Evolutionary conservation across 2,113 vertebrate genomes (phyloP), one percentile per base, ranked within the genome.

Genomic region (Nannobrachium achirus): DNA sequence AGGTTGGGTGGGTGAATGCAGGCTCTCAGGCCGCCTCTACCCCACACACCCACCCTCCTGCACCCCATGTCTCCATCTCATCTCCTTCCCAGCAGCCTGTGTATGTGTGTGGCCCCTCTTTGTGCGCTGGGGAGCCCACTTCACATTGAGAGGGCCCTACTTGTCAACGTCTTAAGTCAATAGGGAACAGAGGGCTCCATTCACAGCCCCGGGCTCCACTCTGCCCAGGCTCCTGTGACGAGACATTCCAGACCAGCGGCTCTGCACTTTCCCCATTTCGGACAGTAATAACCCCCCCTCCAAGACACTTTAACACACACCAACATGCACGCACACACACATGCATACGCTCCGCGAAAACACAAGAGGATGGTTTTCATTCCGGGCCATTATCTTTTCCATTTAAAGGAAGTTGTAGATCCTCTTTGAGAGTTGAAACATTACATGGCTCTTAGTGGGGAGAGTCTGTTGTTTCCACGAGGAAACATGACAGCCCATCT

Each of bases 131-230:
- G 25, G 73, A 81, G 79, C 81, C 84, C 86, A 91, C 86, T 93
- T 88, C 91, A 90, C 79, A 81, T 88, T 69, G 86, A 90, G 89
- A 89, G 85, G 78, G 60, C 69, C 89, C 81, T 85, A 78, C 87
- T 89, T 75, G 76, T 86, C 87, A 85, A 66, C 86, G 80, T 88
- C 85, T 89, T 88, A 84, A 89, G 86, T 89, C 89, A 83, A 85
- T 78, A 82, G 77, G 63, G 84, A 91, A 91, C 87, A 91, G 86
- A 89, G 84, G 69, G 56, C 69, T 81, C 79, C 82, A 86, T 91
- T 91, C 77, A 90, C 50, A 38, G 58, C 69, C 5, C 51, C 14
- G 45, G 75, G 75, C 81, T 79, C 66, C 11, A 75, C 81, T 79
- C 66, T 10, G 48, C 79, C 80, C 82, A 62, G 82, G 76, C 66